Base-by-base conservation (phyloP, 2,888 invertebrate species). In the Dicranocentrus wangi region DNA sequence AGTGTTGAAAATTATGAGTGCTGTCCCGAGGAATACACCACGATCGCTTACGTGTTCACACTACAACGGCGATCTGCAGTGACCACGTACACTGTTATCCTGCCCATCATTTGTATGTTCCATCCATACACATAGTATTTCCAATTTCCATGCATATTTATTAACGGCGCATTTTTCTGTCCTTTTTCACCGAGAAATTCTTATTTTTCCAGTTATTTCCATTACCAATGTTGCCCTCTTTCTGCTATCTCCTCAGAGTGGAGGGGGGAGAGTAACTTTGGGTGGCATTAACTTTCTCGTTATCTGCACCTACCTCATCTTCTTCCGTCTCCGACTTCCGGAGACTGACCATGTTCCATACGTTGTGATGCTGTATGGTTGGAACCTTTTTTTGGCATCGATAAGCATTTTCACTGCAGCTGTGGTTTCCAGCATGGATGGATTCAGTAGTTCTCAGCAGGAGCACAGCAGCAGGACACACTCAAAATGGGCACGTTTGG, bases 171-270 rank as follows among this genome's bases (percentile, higher is more conserved):
- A n/a, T n/a, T n/a, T n/a, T n/a, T n/a, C n/a, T n/a, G n/a, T n/a
- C n/a, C n/a, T n/a, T n/a, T n/a, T n/a, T 47, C n/a, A 39, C n/a
- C n/a, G n/a, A n/a, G n/a, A n/a, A n/a, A n/a, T n/a, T n/a, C n/a
- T n/a, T n/a, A n/a, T n/a, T n/a, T n/a, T 69, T 42, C 1, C 51
- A 90, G 92, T 92, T 71, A 90, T 93, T 71, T 90, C 92, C 2
- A 87, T 92, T 17, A 87, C 93, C 87, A 92, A 91, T 0, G 88
- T 93, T 58, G 88, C 91, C 17, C 90, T 90, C 1, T 93, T 93
- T 88, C 92, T 92, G 92, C 87, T 93, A 61, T 92, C 93, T 0
- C 92, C 93, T 0, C 91, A 92, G 86, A 91, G 92, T 85, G 92
- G 91, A 10, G 93, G n/a, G n/a, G n/a, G 93, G 87, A 92, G 93